These are phyloP conservation scores for Leucoptera coffeella DNA, from an alignment of 2,888 invertebrate species.

Conservation along the genomic window DNA sequence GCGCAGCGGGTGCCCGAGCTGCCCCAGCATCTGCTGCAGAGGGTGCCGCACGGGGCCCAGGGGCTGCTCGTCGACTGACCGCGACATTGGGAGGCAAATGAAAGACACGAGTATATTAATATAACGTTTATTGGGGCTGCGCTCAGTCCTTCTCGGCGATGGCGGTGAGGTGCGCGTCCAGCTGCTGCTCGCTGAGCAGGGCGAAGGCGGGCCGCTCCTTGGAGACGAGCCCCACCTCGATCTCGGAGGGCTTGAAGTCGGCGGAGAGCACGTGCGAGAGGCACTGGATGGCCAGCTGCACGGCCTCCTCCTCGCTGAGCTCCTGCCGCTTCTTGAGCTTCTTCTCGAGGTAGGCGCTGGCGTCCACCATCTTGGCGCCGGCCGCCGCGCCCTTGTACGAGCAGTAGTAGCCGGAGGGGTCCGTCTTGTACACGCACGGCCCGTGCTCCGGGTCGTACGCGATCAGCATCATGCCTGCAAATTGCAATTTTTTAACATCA, in stretches of 20 bases:
- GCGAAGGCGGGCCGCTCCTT: conserved; percentile 67
- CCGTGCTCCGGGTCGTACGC: conserved; percentile 84
- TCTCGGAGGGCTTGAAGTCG: conserved; percentile 94
- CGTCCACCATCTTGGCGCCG: conserved; percentile 95
- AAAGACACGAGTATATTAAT: too few species aligned
- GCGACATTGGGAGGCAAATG: too few species aligned
- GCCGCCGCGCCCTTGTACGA: conserved; percentile 89
- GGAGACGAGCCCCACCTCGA: conserved; percentile 91
- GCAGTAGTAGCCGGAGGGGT: conserved; percentile 98
- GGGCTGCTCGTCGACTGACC: too few species aligned
- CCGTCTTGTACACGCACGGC: conserved; percentile 92
- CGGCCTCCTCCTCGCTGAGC: conserved; percentile 75
- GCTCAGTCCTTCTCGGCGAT: conserved; percentile 89
- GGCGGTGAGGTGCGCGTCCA: conserved; percentile 84
- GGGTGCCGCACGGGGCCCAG: conserved; percentile 12
- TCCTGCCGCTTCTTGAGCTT: conserved; percentile 89
- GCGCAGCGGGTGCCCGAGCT: conserved; percentile 15
- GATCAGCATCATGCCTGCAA: conserved; percentile 82
- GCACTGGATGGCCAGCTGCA: conserved; percentile 89
- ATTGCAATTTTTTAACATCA: too few species aligned
- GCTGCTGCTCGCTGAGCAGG: conserved; percentile 74
- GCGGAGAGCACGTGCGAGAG: conserved; percentile 90
- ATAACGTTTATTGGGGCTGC: too few species aligned
- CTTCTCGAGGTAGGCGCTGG: conserved; percentile 95
- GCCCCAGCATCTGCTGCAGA: conserved; percentile 11